Evolutionary conservation across 2,113 vertebrate species (phyloP).

Genomic region (Pogonocichla stellata): DNA sequence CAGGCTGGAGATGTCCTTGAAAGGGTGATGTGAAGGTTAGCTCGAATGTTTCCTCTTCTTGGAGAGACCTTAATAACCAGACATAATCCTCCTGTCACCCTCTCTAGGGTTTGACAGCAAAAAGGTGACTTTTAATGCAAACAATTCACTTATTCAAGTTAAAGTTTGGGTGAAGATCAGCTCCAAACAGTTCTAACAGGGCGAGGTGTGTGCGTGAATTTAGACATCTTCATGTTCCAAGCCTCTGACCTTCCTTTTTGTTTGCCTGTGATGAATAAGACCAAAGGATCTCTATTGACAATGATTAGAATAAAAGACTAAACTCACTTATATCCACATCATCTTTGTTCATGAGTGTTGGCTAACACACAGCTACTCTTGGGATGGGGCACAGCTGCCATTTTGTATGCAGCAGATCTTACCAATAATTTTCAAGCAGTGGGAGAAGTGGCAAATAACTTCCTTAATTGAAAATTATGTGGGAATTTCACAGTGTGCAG

Average conservation of each 20-base stretch:
- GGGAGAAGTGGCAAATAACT: conserved; percentile 49
- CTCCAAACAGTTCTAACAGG: background rate
- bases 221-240: background rate
- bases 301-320: background rate
- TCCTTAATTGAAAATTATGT: conserved; percentile 53
- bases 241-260: background rate
- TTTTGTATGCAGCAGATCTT: conserved; percentile 3
- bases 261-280: background rate
- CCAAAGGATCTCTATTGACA: background rate
- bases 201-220: background rate
- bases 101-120: background rate
- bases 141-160: background rate
- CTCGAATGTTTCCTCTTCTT: background rate
- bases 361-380: background rate
- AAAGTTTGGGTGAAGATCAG: background rate
- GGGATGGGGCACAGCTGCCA: background rate
- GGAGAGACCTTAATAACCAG: background rate
- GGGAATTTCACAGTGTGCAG: conserved; percentile 52
- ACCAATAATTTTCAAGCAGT: conserved; percentile 9
- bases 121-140: background rate
- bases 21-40: background rate
- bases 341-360: background rate
- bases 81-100: background rate
- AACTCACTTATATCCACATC: background rate
- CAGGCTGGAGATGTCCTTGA: background rate